Percentiles rank a stretch among this genome's conserved stretches.
Conservation (phyloP, 2,888 invertebrate genomes). For the Azorinus chamasolen region DNA sequence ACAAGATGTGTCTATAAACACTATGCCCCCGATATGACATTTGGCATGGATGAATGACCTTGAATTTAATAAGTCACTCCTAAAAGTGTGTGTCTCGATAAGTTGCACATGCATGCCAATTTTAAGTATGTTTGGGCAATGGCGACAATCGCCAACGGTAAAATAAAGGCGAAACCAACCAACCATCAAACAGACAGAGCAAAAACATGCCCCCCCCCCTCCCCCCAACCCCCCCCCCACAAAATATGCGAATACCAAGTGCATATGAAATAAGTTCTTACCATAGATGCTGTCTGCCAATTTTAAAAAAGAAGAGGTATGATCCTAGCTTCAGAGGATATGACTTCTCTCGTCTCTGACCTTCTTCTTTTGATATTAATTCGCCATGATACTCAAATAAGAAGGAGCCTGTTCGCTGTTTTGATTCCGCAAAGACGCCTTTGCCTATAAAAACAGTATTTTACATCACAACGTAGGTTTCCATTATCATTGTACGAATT, state of each 20-base stretch:
- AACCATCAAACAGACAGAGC: too few relatives aligned
- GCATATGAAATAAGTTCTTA: too few relatives aligned
- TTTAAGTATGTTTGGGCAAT: too few relatives aligned
- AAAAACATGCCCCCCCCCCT: background rate
- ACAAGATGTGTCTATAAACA: background rate
- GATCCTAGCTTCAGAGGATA: conserved; percentile 16
- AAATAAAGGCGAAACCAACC: too few relatives aligned
- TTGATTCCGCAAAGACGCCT: conserved; percentile 19
- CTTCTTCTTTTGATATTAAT: conserved; percentile 18
- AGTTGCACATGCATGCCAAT: too few relatives aligned
- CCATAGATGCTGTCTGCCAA: conserved; percentile 16
- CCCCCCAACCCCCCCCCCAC: background rate
- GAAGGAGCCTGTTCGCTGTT: conserved; percentile 12
- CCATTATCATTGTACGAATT: too few relatives aligned
- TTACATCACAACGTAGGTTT: background rate
- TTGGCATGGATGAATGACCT: too few relatives aligned
- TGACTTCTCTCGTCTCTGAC: conserved; percentile 7
- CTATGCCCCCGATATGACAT: too few relatives aligned
- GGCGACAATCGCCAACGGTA: too few relatives aligned
- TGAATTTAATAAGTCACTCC: background rate
- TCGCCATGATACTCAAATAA: conserved; percentile 30
- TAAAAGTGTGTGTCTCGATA: too few relatives aligned
- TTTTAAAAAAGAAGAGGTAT: conserved; percentile 29
- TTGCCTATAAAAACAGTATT: conserved; percentile 12
- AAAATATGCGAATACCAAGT: too few relatives aligned